These are phyloP conservation scores for Drosophila birchii DNA, from an alignment of 2,888 invertebrate species.

Conservation along the genomic window DNA sequence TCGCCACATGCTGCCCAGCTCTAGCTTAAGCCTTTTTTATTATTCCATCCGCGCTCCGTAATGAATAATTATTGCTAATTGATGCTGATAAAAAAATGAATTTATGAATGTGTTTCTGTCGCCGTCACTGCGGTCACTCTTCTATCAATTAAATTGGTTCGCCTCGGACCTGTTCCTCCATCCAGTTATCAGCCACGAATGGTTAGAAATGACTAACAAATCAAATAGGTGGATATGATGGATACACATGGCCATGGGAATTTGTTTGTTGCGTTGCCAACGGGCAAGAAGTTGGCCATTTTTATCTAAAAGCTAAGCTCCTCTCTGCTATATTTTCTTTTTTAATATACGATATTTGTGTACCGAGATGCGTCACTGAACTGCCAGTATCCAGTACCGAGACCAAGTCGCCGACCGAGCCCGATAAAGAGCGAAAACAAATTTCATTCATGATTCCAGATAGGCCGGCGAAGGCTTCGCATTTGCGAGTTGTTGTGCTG, in stretches of 20 bases:
- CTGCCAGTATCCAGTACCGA: slow-evolving; percentile 3
- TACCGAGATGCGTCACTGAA: slow-evolving; percentile 34
- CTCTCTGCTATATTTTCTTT: not conserved
- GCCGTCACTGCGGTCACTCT: slow-evolving; percentile 45
- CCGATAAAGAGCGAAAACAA: slow-evolving; percentile 37
- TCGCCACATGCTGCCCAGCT: not conserved
- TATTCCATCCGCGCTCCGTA: slow-evolving; percentile 38
- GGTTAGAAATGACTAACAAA: slow-evolving; percentile 9
- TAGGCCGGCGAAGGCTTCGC: slow-evolving; percentile 46
- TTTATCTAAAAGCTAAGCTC: slow-evolving; percentile 26
- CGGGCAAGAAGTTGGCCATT: not conserved
- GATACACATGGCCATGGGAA: slow-evolving; percentile 1
- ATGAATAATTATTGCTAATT: slow-evolving; percentile 81
- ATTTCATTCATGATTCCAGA: slow-evolving; percentile 73
- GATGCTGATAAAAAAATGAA: slow-evolving; percentile 77
- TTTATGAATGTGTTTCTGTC: slow-evolving; percentile 69
- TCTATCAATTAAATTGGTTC: slow-evolving; percentile 74
- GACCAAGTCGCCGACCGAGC: not conserved
- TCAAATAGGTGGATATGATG: slow-evolving; percentile 10
- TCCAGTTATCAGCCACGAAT: slow-evolving; percentile 34
- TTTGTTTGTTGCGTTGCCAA: slow-evolving; percentile 29
- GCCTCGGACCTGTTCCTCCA: slow-evolving; percentile 37
- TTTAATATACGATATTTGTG: slow-evolving; percentile 43
- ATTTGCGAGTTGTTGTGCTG: slow-evolving; percentile 30
- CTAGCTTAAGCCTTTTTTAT: slow-evolving; percentile 9